phyloP scores from a whole-genome alignment of 1,140 invertebrate genomes.

The Riptortus pedestris region DNA sequence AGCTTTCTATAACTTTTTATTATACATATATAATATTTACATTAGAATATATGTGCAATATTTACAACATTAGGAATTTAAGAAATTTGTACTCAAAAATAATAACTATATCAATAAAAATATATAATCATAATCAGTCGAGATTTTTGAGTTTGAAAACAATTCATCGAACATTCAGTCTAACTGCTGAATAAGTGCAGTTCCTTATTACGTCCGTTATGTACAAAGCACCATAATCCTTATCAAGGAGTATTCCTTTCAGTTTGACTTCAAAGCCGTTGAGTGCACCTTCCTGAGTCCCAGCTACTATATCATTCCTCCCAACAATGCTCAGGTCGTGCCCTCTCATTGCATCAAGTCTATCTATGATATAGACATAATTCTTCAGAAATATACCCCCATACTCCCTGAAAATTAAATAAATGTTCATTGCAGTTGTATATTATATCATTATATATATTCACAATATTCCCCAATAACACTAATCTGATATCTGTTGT shows the following conservation, averaged over 20 bases:
- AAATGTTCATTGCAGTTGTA: not conserved
- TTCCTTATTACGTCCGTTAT: conserved; percentile 9
- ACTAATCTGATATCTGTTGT: too few relatives aligned
- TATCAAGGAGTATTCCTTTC: conserved; percentile 1
- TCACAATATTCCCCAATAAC: too few relatives aligned
- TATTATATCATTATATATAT: too few relatives aligned
- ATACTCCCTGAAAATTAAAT: conserved; percentile 15
- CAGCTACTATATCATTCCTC: conserved; percentile 9
- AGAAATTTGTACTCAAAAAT: too few relatives aligned
- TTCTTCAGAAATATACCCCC: conserved; percentile 21
- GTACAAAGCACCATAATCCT: conserved; percentile 19
- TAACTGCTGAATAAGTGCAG: conserved; percentile 11
- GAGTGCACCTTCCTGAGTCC: not conserved
- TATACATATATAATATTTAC: too few relatives aligned
- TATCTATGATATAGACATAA: conserved; percentile 7
- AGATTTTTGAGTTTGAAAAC: too few relatives aligned
- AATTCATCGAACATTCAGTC: not conserved
- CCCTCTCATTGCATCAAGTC: conserved; percentile 5
- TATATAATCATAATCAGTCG: too few relatives aligned
- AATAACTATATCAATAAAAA: too few relatives aligned
- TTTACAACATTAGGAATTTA: too few relatives aligned
- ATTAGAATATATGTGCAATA: too few relatives aligned
- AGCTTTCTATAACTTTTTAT: too few relatives aligned
- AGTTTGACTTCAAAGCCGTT: not conserved
- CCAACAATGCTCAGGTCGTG: conserved; percentile 3